A percentile compares a stretch with the other conserved stretches of the same genome.
These are phyloP conservation scores for Anguilla japonica DNA, from an alignment of 2,113 vertebrate genomes.

Conservation along the genomic window DNA sequence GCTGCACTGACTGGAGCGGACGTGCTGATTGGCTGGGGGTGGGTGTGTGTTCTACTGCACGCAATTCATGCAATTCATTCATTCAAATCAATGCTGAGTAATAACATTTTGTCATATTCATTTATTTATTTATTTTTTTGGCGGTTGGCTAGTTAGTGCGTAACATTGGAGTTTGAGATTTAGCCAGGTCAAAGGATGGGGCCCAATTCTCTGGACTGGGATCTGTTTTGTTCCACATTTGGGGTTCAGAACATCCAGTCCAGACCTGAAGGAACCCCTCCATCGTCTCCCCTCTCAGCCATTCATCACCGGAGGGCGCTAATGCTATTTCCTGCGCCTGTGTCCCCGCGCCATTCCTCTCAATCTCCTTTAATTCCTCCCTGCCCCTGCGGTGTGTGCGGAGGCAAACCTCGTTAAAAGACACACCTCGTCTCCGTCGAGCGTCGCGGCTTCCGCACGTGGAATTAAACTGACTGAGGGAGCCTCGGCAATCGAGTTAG, in stretches of 20 bases:
- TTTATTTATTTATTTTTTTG: no score
- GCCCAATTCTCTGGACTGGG: background rate
- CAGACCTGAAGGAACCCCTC: background rate
- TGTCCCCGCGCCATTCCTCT: constrained; percentile 20
- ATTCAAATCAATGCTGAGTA: no score
- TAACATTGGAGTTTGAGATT: no score
- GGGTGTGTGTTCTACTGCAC: no score
- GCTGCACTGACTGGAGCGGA: no score
- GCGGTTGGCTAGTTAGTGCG: no score
- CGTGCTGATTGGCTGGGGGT: no score
- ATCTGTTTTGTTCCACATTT: background rate
- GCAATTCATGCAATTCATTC: no score
- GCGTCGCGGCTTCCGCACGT: constrained; percentile 44
- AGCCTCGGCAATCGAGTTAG: constrained; percentile 52
- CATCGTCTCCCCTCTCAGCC: constrained; percentile 13
- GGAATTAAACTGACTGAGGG: constrained; percentile 56
- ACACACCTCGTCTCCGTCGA: constrained; percentile 54
- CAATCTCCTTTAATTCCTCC: constrained; percentile 12
- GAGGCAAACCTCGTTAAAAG: constrained; percentile 47
- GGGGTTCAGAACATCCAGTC: background rate
- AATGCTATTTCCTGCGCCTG: constrained; percentile 32
- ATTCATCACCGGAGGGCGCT: constrained; percentile 33
- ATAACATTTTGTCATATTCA: no score
- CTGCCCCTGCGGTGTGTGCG: constrained; percentile 32
- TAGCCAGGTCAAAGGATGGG: background rate